These are phyloP conservation scores for Drosophila setifemur DNA, from an alignment of 1,140 invertebrate genomes.

Conservation along the genomic window DNA sequence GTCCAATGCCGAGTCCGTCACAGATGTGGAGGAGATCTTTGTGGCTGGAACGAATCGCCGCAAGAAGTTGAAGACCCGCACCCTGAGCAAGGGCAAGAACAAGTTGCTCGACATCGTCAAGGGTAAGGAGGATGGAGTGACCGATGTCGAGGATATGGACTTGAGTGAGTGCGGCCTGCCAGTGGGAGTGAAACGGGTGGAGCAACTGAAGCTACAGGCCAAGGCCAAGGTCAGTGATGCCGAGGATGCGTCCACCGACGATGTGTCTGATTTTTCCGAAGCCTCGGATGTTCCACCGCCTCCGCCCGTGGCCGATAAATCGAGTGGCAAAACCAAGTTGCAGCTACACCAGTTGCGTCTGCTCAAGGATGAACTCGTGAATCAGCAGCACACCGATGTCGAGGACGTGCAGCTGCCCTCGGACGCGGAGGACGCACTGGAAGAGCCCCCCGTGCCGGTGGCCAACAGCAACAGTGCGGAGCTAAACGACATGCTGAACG, in stretches of 20 bases:
- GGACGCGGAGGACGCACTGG: constrained; percentile 82
- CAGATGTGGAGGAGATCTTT: constrained; percentile 84
- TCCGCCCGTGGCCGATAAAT: constrained; percentile 13
- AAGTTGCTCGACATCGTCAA: constrained; percentile 59
- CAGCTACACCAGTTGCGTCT: constrained; percentile 48
- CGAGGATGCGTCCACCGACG: constrained; percentile 72
- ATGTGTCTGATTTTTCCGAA: constrained; percentile 55
- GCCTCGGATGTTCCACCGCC: constrained; percentile 33
- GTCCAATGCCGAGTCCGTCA: constrained; percentile 77
- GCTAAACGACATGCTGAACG: constrained; percentile 80
- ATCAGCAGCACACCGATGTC: constrained; percentile 82
- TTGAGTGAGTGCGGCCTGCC: constrained; percentile 82
- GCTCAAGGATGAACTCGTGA: constrained; percentile 51
- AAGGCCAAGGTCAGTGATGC: constrained; percentile 54
- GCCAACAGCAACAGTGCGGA: constrained; percentile 61
- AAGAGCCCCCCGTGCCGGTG: constrained; percentile 32
- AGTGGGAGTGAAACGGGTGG: constrained; percentile 53
- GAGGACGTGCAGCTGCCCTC: constrained; percentile 84
- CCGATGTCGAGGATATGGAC: constrained; percentile 84
- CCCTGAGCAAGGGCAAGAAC: constrained; percentile 65
- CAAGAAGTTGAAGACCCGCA: constrained; percentile 75
- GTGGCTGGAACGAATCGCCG: constrained; percentile 74
- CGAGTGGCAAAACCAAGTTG: constrained; percentile 27
- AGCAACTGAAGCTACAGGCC: constrained; percentile 54
- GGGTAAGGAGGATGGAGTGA: constrained; percentile 64